phyloP scores from a whole-genome alignment of 2,113 vertebrate species.

The Sinocyclocheilus maitianheensis region DNA sequence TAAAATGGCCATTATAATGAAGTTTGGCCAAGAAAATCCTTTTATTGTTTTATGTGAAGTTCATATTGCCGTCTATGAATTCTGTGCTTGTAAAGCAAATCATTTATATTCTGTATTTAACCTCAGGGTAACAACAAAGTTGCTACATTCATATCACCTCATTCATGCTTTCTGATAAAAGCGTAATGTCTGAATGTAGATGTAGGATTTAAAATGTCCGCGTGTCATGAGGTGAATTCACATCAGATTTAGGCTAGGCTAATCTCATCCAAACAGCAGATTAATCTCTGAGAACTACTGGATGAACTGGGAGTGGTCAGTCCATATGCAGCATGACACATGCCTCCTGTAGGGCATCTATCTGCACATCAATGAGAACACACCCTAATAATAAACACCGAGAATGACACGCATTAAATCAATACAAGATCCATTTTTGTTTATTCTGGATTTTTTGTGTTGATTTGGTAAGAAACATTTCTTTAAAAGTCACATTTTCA shows the following conservation, averaged over 20 bases:
- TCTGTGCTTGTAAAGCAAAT: neutral
- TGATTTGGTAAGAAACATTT: neutral
- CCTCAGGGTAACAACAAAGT: neutral
- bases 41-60: neutral
- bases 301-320: neutral
- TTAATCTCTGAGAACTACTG: neutral
- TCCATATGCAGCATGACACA: neutral
- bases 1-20: neutral
- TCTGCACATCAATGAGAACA: neutral
- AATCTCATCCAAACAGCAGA: conserved; percentile 14
- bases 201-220: neutral
- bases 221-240: neutral
- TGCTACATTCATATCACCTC: neutral
- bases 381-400: conserved; percentile 1
- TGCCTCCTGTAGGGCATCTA: neutral
- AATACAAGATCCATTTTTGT: neutral
- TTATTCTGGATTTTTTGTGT: neutral
- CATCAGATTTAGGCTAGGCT: neutral
- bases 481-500: neutral
- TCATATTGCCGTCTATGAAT: neutral
- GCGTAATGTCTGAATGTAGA: neutral
- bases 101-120: too few species aligned
- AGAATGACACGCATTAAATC: neutral
- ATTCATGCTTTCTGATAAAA: neutral
- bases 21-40: neutral